Percentiles rank a stretch among this genome's conserved stretches.
Evolutionary conservation across 2,888 invertebrate genomes (phyloP).

Genomic region (Pseudanteris insignis): DNA sequence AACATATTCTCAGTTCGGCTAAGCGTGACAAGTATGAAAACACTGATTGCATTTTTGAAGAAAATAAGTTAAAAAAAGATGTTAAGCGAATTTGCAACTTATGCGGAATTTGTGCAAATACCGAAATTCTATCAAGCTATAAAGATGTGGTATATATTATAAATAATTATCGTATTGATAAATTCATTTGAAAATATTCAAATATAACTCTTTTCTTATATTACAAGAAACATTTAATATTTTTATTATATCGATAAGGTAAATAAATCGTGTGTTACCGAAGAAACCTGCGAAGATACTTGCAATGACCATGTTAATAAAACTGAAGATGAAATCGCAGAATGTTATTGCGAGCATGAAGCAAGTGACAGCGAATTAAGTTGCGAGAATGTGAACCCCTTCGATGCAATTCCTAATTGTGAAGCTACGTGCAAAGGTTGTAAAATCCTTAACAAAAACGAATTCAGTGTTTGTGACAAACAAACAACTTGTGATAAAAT

Average conservation of each 20-base stretch:
- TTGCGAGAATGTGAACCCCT: conserved; percentile 6
- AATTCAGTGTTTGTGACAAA: conserved; percentile 15
- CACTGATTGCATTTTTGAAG: conserved; percentile 10
- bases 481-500: conserved; percentile 9
- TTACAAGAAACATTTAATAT: no score
- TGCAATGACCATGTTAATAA: conserved; percentile 1
- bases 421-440: conserved; percentile 4
- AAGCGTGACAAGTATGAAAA: conserved; percentile 33
- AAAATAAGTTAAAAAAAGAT: conserved; percentile 10
- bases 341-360: conserved; percentile 10
- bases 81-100: conserved; percentile 23
- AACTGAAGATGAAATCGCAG: conserved; percentile 9
- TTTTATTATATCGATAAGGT: no score
- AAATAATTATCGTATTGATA: no score
- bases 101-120: conserved; percentile 27
- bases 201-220: no score
- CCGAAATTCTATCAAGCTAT: conserved; percentile 3
- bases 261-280: no score
- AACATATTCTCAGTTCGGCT: conserved; percentile 55
- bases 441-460: neutral
- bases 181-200: no score
- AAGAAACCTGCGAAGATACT: no score
- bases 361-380: conserved; percentile 9
- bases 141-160: neutral
- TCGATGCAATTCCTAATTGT: conserved; percentile 2